A percentile compares a stretch with the other conserved stretches of the same genome.
These are phyloP conservation scores for Cecropterus lyciades DNA, from an alignment of 1,140 invertebrate species.

Conservation along the genomic window DNA sequence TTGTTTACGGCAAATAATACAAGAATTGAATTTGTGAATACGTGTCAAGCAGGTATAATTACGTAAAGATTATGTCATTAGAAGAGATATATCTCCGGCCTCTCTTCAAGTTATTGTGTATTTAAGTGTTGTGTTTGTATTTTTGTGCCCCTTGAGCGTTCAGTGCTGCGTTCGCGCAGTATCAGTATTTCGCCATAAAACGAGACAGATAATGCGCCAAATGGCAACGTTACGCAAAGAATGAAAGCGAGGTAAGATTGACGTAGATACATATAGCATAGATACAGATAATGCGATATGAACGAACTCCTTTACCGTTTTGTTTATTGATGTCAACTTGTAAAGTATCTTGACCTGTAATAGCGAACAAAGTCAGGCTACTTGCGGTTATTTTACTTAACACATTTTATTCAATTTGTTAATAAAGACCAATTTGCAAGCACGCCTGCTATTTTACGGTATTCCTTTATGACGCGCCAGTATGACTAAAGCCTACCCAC, in stretches of 20 bases:
- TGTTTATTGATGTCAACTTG: conserved; percentile 2
- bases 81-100: neutral
- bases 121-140: neutral
- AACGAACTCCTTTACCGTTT: conserved; percentile 16
- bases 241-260: neutral
- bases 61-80: too few relatives aligned
- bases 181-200: conserved; percentile 15
- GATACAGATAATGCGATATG: neutral
- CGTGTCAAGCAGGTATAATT: neutral
- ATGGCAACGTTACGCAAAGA: conserved; percentile 9
- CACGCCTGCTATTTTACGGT: conserved; percentile 27
- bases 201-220: conserved; percentile 8
- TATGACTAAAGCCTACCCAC: conserved; percentile 52
- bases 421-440: conserved; percentile 29
- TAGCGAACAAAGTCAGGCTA: neutral
- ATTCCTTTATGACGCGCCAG: conserved; percentile 38
- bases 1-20: neutral
- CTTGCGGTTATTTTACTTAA: conserved; percentile 12
- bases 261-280: neutral
- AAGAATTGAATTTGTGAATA: neutral
- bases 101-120: neutral
- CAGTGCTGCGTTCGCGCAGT: neutral
- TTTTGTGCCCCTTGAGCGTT: conserved; percentile 1
- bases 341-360: conserved; percentile 22
- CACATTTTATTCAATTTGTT: conserved; percentile 18